Percentiles rank a stretch among this genome's conserved stretches.
phyloP scores from a whole-genome alignment of 1,140 invertebrate genomes.

The Euura saliciscinereae region DNA sequence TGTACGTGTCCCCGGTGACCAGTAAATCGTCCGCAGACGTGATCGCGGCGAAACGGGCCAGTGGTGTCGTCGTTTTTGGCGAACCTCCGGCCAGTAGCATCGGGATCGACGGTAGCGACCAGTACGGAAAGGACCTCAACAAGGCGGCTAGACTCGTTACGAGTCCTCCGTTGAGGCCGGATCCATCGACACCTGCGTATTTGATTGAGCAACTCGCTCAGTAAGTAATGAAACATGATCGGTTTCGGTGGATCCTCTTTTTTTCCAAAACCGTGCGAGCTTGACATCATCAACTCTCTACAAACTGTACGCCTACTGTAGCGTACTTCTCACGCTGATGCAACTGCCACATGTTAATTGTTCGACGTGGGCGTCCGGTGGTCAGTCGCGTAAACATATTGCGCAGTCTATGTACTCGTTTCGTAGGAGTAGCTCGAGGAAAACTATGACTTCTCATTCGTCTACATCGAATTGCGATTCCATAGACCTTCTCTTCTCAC shows the following conservation, averaged over 20 bases:
- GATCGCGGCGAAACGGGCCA: constrained; percentile 62
- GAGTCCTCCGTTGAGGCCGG: constrained; percentile 81
- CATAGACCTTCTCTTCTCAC: no score
- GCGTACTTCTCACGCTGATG: no score
- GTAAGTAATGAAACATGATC: constrained; percentile 65
- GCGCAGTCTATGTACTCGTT: neutral
- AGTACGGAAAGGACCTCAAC: constrained; percentile 51
- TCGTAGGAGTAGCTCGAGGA: neutral
- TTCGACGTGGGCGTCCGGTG: neutral
- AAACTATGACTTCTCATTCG: neutral
- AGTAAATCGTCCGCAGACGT: constrained; percentile 73
- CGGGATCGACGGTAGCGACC: constrained; percentile 65
- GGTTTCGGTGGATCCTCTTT: no score
- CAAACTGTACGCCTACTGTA: no score
- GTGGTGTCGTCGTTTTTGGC: constrained; percentile 72
- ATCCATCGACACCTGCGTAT: constrained; percentile 78
- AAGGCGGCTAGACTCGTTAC: constrained; percentile 62
- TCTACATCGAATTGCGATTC: no score
- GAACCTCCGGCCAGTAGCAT: constrained; percentile 80
- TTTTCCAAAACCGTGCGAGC: no score
- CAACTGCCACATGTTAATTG: constrained; percentile 18
- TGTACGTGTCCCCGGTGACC: constrained; percentile 80
- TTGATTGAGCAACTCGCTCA: constrained; percentile 84
- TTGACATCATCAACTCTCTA: no score
- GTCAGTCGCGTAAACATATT: neutral